Evolutionary conservation across 2,888 invertebrate genomes (phyloP).

Genomic region (Notocelia uddmanniana): DNA sequence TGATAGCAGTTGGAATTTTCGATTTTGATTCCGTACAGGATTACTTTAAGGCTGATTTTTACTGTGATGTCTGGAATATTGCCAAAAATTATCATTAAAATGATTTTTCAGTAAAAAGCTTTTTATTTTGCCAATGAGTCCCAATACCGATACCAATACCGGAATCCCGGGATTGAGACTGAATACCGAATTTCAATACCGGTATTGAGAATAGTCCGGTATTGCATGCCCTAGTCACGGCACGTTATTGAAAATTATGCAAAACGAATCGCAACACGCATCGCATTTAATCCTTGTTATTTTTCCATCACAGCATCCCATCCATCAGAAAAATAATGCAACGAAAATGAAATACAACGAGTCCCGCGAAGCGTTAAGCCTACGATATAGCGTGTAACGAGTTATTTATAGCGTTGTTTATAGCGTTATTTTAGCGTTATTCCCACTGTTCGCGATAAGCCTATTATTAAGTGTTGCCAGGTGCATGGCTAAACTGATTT

Average conservation of each 20-base stretch:
- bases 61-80: no score
- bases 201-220: no score
- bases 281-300: not conserved
- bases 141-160: no score
- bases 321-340: conserved; percentile 35
- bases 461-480: conserved; percentile 36
- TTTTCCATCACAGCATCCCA: conserved; percentile 20
- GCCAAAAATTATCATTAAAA: no score
- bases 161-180: no score
- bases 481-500: conserved; percentile 22
- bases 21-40: no score
- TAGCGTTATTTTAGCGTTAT: conserved; percentile 29
- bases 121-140: no score
- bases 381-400: conserved; percentile 33
- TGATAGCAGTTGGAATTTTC: no score
- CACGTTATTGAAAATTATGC: not conserved
- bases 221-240: no score
- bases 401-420: conserved; percentile 38
- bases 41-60: no score
- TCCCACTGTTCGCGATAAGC: conserved; percentile 27
- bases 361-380: conserved; percentile 41
- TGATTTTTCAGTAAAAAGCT: no score
- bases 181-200: no score
- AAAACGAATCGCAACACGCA: not conserved
- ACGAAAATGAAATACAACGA: conserved; percentile 32